These are phyloP conservation scores for Tetragonula carbonaria DNA, from an alignment of 2,888 invertebrate species.

Conservation along the genomic window DNA sequence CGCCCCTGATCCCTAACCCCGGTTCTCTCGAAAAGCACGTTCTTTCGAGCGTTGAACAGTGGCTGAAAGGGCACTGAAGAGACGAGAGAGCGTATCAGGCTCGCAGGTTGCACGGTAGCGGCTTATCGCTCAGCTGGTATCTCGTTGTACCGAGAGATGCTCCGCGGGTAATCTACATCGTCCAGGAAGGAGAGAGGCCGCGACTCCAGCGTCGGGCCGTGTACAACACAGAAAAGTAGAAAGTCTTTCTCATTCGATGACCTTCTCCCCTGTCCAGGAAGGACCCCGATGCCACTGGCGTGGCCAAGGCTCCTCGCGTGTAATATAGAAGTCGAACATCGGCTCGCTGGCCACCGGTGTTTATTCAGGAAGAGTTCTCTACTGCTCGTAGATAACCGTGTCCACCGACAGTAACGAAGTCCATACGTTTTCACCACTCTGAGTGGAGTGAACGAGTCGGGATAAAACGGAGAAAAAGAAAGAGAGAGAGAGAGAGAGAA, in stretches of 20 bases:
- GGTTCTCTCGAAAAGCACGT: not conserved
- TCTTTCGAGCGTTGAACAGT: not conserved
- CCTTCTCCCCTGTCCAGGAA: slow-evolving; percentile 56
- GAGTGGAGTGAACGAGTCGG: not conserved
- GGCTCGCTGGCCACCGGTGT: slow-evolving; percentile 48
- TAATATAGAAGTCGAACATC: slow-evolving; percentile 64
- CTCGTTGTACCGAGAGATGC: slow-evolving; percentile 71
- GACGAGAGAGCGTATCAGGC: slow-evolving; percentile 45
- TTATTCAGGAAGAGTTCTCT: slow-evolving; percentile 64
- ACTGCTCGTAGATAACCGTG: slow-evolving; percentile 63
- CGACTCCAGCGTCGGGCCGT: slow-evolving; percentile 21
- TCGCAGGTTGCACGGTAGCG: slow-evolving; percentile 66
- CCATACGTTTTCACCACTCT: slow-evolving; percentile 58
- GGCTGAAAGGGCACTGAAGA: not conserved
- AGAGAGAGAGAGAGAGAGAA: not conserved
- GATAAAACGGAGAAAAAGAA: not conserved
- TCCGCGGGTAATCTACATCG: slow-evolving; percentile 68
- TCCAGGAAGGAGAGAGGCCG: slow-evolving; percentile 63
- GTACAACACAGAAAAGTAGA: slow-evolving; percentile 70
- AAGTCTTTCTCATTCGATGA: slow-evolving; percentile 73
- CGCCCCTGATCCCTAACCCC: not conserved
- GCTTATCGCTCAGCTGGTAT: slow-evolving; percentile 67
- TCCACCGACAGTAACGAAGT: slow-evolving; percentile 61
- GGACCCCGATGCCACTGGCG: slow-evolving; percentile 35
- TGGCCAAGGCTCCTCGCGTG: slow-evolving; percentile 50